A percentile compares a stretch with the other conserved stretches of the same genome.
Evolutionary conservation across 2,888 invertebrate species (phyloP).

Genomic region (Parnassius mnemosyne): DNA sequence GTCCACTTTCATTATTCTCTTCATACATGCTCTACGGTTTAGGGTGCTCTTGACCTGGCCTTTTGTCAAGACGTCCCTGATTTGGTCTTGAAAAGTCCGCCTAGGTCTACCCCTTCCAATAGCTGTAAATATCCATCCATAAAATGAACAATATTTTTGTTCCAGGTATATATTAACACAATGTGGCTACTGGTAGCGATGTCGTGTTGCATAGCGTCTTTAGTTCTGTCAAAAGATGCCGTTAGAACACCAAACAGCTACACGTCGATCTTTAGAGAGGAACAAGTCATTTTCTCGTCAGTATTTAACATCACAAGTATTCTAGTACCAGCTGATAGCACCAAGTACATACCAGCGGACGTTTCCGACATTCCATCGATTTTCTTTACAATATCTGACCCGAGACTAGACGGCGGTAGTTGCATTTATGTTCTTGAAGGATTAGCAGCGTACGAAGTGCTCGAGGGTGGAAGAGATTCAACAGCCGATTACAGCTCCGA

Average conservation of each 20-base stretch:
- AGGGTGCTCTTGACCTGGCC: too few relatives aligned
- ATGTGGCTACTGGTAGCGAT: slow-evolving; percentile 19
- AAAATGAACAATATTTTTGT: not conserved
- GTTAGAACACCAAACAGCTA: slow-evolving; percentile 16
- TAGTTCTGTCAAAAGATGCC: slow-evolving; percentile 23
- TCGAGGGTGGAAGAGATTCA: slow-evolving; percentile 61
- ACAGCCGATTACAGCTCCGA: slow-evolving; percentile 55
- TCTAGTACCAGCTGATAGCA: slow-evolving; percentile 52
- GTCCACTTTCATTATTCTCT: too few relatives aligned
- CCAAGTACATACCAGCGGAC: slow-evolving; percentile 44
- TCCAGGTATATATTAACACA: slow-evolving; percentile 11
- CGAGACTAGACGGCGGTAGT: slow-evolving; percentile 51
- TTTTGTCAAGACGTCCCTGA: too few relatives aligned
- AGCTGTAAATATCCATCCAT: too few relatives aligned
- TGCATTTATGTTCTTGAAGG: slow-evolving; percentile 66
- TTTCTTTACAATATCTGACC: slow-evolving; percentile 56
- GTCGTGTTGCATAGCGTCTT: slow-evolving; percentile 13
- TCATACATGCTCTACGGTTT: too few relatives aligned
- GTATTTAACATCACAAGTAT: slow-evolving; percentile 54
- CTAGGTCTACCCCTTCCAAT: too few relatives aligned
- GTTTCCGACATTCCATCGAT: slow-evolving; percentile 54
- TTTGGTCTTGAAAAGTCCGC: too few relatives aligned
- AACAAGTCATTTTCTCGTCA: slow-evolving; percentile 57
- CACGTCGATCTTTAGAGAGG: slow-evolving; percentile 44
- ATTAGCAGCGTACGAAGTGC: slow-evolving; percentile 56